Percentiles rank a stretch among this genome's conserved stretches.
Conservation (phyloP, 2,888 invertebrate species). For the Pogonocherus hispidulus region DNA sequence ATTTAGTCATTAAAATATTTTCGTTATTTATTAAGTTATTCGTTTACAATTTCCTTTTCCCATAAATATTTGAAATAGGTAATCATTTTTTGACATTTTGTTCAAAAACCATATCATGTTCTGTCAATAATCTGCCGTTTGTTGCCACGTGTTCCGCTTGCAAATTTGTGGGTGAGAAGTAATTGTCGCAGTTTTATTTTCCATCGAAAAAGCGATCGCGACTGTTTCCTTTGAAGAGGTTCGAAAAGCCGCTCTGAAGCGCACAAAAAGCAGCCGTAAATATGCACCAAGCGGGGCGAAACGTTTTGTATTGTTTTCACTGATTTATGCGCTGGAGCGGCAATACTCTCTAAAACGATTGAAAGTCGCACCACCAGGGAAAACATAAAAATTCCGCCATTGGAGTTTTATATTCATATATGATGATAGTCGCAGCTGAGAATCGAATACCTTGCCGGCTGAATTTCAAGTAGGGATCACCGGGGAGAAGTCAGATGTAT, state of each 20-base stretch:
- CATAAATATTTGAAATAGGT: no score
- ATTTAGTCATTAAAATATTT: no score
- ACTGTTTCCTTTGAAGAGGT: background rate
- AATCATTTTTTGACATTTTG: background rate
- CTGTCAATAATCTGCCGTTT: background rate
- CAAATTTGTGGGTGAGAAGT: background rate
- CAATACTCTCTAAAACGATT: slow-evolving; percentile 7
- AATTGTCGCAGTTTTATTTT: background rate
- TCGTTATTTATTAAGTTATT: no score
- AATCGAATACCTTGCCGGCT: slow-evolving; percentile 14
- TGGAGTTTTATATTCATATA: slow-evolving; percentile 25
- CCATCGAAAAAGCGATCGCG: background rate
- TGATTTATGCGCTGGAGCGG: slow-evolving; percentile 14
- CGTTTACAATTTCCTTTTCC: no score
- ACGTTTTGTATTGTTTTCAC: slow-evolving; percentile 21
- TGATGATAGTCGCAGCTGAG: slow-evolving; percentile 20
- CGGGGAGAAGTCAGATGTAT: background rate
- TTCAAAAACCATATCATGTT: background rate
- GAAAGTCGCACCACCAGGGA: background rate
- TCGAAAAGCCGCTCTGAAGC: background rate
- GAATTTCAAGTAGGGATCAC: slow-evolving; percentile 22
- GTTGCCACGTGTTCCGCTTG: background rate
- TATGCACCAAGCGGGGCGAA: background rate
- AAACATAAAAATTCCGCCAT: slow-evolving; percentile 3
- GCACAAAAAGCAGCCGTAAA: slow-evolving; percentile 2